Evolutionary conservation across 2,888 invertebrate genomes (phyloP), one percentile per base, ranked within the genome.

Genomic region (Diploptera punctata): DNA sequence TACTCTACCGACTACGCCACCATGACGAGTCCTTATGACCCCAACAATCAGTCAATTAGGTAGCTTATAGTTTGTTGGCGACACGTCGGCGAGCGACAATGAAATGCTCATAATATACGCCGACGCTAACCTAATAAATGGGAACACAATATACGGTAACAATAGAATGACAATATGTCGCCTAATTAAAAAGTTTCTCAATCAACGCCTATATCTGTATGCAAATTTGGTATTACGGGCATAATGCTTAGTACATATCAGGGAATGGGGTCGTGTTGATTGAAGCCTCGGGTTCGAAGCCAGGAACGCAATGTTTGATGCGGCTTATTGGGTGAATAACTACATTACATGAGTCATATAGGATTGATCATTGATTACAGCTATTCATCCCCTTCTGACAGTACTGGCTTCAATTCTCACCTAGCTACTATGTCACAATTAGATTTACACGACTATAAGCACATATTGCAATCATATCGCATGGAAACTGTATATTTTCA

Each of bases 181-280:
- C n/a, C 29, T 3, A 29, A 9, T 5, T n/a, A 21, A 29, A 57
- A 57, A 57, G 21, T 4, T 16, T 29, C 10, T 2, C 57, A 57
- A 57, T 57, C 57, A 29, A n/a, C 26, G n/a, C 7, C 26, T 1
- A n/a, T 29, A 57, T 57, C 18, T 29, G 54, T 24, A 57, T 57
- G 57, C 13, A 31, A 57, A 57, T 57, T 57, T 29, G 31, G n/a
- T 13, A 57, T 57, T 57, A 31, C 29, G n/a, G 29, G 57, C 29
- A 57, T 47, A 10, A 47, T n/a, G 10, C 57, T n/a, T n/a, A n/a
- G n/a, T n/a, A n/a, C n/a, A n/a, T n/a, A 13, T n/a, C 57, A 29
- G n/a, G n/a, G 3, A 13, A 2, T 26, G 54, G 54, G 54, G 54
- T 26, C 21, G 26, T 29, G 7, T 10, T 57, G 31, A 57, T 57